Base-by-base conservation (phyloP, 1,140 invertebrate genomes). In the Chymomyza costata region DNA sequence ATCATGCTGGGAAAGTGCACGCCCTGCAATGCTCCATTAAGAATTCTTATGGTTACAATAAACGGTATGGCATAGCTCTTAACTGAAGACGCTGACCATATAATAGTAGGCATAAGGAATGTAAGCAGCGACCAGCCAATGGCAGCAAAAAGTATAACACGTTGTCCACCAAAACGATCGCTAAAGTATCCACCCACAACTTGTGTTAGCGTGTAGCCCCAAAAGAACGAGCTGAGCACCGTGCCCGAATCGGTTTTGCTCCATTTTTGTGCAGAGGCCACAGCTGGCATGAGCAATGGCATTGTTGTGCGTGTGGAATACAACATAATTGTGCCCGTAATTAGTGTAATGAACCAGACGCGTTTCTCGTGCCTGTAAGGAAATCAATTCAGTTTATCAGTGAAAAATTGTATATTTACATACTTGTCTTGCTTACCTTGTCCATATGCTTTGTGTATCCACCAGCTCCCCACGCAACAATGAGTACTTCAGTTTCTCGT, bases 181-280 rank as follows among this genome's bases (percentile, higher is more conserved):
- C 91, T 92, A 7, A 92, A 83, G 65, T 92, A 91, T 8, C 92
- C 92, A 37, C 91, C 91, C 38, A 91, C 46, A 31, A 93, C 89
- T 84, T 93, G 92, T 0, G 92, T 93, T 37, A 92, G 73, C 0
- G 90, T 91, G 61, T 93, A 93, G 40, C 92, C 92, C 91, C 92
- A 93, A 69, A 93, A 93, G 70, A 93, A 93, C 18, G 90, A 90
- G 3, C 92, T 92, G 6, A 93, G 69, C 35, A 93, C 90, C 1
- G 90, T 90, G 2, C 92, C 92, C 11, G 91, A 90, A 61, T 92
- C 89, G 18, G 90, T 90, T 86, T 92, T 93, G 63, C 89, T 91
- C 91, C 92, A 93, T 31, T 88, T 87, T 73, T 90, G 88, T 55
- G 92, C 90, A 58, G 90, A 87, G 19, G 90, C 89, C 54, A 93